These are phyloP conservation scores for Acanthosepion pharaonis DNA, from an alignment of 2,888 invertebrate species.

Conservation along the genomic window DNA sequence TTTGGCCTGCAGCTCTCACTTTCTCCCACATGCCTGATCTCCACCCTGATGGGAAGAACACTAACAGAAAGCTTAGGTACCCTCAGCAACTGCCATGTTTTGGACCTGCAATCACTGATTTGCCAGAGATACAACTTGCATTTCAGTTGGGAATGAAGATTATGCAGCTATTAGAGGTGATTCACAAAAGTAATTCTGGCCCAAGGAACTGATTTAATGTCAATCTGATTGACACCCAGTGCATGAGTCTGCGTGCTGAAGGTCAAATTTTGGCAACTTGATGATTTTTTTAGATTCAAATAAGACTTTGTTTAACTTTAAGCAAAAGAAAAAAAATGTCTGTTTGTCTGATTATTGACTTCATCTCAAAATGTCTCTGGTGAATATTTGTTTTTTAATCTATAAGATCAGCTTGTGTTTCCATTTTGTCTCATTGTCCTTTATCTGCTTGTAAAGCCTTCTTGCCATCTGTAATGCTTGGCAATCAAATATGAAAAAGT, in stretches of 20 bases:
- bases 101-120: neutral
- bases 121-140: constrained; percentile 33
- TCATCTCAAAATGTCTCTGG: too few species aligned
- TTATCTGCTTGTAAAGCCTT: too few species aligned
- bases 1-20: neutral
- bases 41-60: neutral
- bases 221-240: neutral
- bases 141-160: neutral
- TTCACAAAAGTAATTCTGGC: neutral
- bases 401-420: too few species aligned
- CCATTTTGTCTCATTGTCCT: too few species aligned
- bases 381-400: too few species aligned
- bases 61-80: neutral
- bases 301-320: too few species aligned
- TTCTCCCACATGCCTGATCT: neutral
- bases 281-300: neutral
- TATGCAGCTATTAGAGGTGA: constrained; percentile 2
- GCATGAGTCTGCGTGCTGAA: neutral
- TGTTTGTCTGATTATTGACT: too few species aligned
- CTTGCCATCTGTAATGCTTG: too few species aligned
- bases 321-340: too few species aligned
- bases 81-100: neutral
- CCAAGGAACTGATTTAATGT: constrained; percentile 15
- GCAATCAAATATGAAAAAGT: too few species aligned
- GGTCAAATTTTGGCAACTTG: constrained; percentile 11